Percentiles rank a stretch among this genome's conserved stretches.
Evolutionary conservation across 2,113 vertebrate genomes (phyloP).

Genomic region (Mus spicilegus): DNA sequence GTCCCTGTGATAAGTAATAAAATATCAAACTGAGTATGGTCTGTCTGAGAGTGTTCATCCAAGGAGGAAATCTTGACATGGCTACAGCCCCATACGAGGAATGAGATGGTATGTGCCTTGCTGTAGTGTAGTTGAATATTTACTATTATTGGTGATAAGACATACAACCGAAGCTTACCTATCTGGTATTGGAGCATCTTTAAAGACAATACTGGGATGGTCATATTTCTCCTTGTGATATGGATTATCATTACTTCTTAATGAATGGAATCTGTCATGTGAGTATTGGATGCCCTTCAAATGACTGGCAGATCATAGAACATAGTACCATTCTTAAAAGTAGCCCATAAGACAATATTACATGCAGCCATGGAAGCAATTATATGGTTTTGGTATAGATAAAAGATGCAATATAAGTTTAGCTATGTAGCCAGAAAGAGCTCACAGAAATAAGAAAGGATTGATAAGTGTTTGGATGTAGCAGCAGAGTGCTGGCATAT

Average conservation of each 20-base stretch:
- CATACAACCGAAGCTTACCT: not conserved
- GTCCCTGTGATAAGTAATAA: too few relatives aligned
- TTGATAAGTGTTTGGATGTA: not conserved
- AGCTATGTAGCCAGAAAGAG: not conserved
- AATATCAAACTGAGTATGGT: too few relatives aligned
- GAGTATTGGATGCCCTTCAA: not conserved
- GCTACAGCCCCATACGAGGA: too few relatives aligned
- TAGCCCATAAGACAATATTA: not conserved
- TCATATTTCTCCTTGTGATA: not conserved
- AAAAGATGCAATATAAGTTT: not conserved
- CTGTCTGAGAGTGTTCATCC: too few relatives aligned
- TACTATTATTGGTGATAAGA: too few relatives aligned
- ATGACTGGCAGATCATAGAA: not conserved
- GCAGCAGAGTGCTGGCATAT: not conserved
- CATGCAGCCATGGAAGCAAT: not conserved
- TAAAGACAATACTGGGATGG: not conserved
- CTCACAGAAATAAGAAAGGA: not conserved
- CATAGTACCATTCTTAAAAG: not conserved
- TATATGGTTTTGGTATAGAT: not conserved
- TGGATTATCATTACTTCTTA: not conserved
- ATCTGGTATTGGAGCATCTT: not conserved
- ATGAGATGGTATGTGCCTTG: too few relatives aligned
- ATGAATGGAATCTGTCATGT: not conserved
- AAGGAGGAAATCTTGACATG: too few relatives aligned
- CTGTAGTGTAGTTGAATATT: too few relatives aligned